Evolutionary conservation across 2,888 invertebrate species (phyloP), one percentile per base, ranked within the genome.

Genomic region (Lysandra coridon): DNA sequence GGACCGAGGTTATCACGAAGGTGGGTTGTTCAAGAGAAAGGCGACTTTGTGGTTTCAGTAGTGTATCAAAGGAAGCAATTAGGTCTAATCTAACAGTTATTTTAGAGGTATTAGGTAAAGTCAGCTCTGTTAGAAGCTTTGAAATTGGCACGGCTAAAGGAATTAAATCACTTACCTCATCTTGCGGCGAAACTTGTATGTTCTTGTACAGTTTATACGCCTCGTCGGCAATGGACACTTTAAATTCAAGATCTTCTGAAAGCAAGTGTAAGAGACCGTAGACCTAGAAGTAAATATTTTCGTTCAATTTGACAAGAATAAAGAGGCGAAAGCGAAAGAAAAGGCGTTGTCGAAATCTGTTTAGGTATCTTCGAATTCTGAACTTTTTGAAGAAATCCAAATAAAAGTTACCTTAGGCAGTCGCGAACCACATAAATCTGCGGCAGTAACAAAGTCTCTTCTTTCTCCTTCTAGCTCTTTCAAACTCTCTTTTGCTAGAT

Each of bases 201-300:
- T 93, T 89, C 82, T 91, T 91, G 82, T 93, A 94, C 80, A 93
- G 84, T 37, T 92, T 91, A 80, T 91, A 94, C 3, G 90, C 82
- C 83, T 92, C 92, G 78, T 94, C 91, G 1, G 92, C 91, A 7
- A 93, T 77, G 0, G 85, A 75, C 30, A 92, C 93, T 83, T 88
- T 89, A 80, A 83, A 81, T 3, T 86, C 83, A 80, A 93, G 85
- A 80, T 94, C 94, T 81, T 91, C 89, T 1, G 92, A 89, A 12
- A 94, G 84, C 87, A 93, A 84, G 44, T 91, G 89, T 49, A 94
- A 83, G 40, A 94, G 80, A 10, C 91, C 88, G 81, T 87, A 92
- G 0, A 86, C 88, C 94, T 94, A 85, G 10, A 87, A 84, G 23
- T 12, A 64, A 62, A 64, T 23, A 10, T 62, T 6, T 62, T 64